Evolutionary conservation across 2,888 invertebrate genomes (phyloP), one percentile per base, ranked within the genome.

Genomic region (Nezara viridula): DNA sequence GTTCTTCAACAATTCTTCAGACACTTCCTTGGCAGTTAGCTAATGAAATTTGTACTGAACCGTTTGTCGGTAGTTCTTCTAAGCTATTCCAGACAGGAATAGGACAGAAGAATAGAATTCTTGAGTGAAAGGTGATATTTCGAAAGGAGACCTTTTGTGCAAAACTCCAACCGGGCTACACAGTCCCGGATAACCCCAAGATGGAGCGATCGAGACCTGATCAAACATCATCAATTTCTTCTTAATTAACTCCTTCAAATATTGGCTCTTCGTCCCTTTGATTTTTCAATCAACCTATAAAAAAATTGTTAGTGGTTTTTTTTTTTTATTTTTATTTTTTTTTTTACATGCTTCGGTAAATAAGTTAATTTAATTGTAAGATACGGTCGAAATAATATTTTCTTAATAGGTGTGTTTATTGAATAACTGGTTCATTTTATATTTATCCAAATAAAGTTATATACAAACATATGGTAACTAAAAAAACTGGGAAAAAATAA

Each of bases 81-180:
- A 0, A 60, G 37, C 66, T 60, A 60, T 60, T 27, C 16, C 27
- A 27, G 14, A 2, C 6, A 37, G 37, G 66, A 37, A 32, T 19
- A 73, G 55, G n/a, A 9, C 10, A 55, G 55, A n/a, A n/a, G n/a
- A 27, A 60, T 60, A 27, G 27, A 19, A 73, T 73, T 32, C 66
- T 32, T 73, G 66, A 73, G 66, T 73, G 66, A 73, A 73, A 73
- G 66, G 66, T 73, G 66, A 37, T 73, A 73, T 73, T 73, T 73
- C 66, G 66, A 60, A 60, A 60, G 27, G 60, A 73, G 66, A 73
- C 66, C 32, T 73, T 66, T 73, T 73, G 66, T 37, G 0, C 7
- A 27, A 73, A 73, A 73, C 32, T 19, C 37, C 19, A 73, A 19
- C 37, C 19, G 27, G 0, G 60, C 14, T 12, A 16, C 27, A 14